A percentile compares a stretch with the other conserved stretches of the same genome.
These are phyloP conservation scores for Rhagium mordax DNA, from an alignment of 2,888 invertebrate genomes.

Conservation along the genomic window DNA sequence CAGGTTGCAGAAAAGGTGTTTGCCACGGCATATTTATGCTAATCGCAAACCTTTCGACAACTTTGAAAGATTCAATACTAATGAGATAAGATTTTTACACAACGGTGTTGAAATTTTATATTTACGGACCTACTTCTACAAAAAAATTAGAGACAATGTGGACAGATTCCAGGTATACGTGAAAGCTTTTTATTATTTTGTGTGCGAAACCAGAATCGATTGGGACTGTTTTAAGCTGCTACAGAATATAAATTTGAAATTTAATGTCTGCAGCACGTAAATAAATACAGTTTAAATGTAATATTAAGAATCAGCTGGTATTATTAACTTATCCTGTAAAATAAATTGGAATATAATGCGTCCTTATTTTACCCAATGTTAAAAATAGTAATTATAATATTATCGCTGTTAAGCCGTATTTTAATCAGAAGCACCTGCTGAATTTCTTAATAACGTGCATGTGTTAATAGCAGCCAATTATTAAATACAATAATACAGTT, in stretches of 20 bases:
- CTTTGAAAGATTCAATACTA: slow-evolving; percentile 58
- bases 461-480: not conserved
- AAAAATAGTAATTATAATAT: not conserved
- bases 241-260: slow-evolving; percentile 41
- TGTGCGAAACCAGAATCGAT: not conserved
- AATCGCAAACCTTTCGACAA: slow-evolving; percentile 53
- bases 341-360: not conserved
- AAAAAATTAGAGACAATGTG: slow-evolving; percentile 36
- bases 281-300: too few species aligned
- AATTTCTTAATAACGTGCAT: not conserved
- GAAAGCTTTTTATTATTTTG: slow-evolving; percentile 36
- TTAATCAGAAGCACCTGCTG: slow-evolving; percentile 7
- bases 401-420: not conserved
- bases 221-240: not conserved
- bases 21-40: slow-evolving; percentile 55
- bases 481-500: slow-evolving; percentile 8
- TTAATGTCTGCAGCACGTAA: slow-evolving; percentile 34
- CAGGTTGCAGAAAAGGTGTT: slow-evolving; percentile 55
- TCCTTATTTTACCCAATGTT: not conserved
- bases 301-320: too few species aligned
- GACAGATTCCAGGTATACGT: slow-evolving; percentile 44
- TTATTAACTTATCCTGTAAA: not conserved
- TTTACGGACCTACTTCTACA: slow-evolving; percentile 39
- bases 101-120: slow-evolving; percentile 50
- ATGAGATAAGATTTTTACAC: slow-evolving; percentile 55